phyloP scores from a whole-genome alignment of 2,113 vertebrate species.

The Drymodes brunneopygia region DNA sequence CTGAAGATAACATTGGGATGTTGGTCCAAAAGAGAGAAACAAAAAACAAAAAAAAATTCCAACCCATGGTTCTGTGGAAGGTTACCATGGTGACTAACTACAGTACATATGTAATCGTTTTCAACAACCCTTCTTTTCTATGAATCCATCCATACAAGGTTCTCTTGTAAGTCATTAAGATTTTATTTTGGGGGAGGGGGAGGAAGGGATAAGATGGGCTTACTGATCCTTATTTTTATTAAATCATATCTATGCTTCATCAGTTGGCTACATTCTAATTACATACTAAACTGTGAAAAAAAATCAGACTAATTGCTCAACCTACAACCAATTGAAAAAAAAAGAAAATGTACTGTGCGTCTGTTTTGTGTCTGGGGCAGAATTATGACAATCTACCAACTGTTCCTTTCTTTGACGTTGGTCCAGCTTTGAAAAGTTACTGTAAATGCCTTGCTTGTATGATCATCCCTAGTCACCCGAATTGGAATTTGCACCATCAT shows the following conservation, averaged over 20 bases:
- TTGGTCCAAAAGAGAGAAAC: slow-evolving; percentile 78
- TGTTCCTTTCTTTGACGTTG: slow-evolving; percentile 89
- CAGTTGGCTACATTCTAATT: slow-evolving; percentile 77
- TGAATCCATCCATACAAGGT: slow-evolving; percentile 76
- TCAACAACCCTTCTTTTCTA: slow-evolving; percentile 79
- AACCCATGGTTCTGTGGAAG: slow-evolving; percentile 83
- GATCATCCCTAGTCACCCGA: slow-evolving; percentile 86
- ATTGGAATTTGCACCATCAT: slow-evolving; percentile 95
- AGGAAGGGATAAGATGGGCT: slow-evolving; percentile 43
- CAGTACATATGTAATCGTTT: slow-evolving; percentile 93
- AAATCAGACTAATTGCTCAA: slow-evolving; percentile 71
- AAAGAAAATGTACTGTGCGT: slow-evolving; percentile 77
- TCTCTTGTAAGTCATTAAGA: slow-evolving; percentile 90
- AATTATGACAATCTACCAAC: slow-evolving; percentile 98
- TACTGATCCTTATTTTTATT: slow-evolving; percentile 54
- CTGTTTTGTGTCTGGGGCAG: slow-evolving; percentile 90
- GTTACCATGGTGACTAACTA: slow-evolving; percentile 82
- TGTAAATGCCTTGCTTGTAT: slow-evolving; percentile 99
- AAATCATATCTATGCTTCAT: slow-evolving; percentile 51
- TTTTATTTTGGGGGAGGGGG: slow-evolving; percentile 64
- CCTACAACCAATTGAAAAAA: slow-evolving; percentile 71
- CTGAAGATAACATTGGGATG: slow-evolving; percentile 73
- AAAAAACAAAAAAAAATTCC: slow-evolving; percentile 72
- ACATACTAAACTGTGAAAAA: slow-evolving; percentile 87
- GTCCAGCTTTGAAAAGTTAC: slow-evolving; percentile 80